Percentiles rank a stretch among this genome's conserved stretches.
Conservation (phyloP, 2,797 vertebrate genomes). For the Valencia hispanica region DNA sequence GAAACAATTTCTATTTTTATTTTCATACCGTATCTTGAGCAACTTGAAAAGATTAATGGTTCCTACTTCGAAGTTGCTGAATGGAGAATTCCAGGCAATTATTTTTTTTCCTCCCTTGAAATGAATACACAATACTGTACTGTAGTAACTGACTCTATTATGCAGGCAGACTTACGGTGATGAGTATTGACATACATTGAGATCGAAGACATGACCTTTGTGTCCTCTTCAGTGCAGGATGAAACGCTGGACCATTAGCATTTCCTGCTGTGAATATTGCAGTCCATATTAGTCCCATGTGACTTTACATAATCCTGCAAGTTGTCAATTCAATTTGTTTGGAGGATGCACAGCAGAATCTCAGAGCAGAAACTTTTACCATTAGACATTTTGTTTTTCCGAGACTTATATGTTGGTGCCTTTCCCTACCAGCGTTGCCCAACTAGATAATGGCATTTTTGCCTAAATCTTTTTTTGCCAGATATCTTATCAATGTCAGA, state of each 20-base stretch:
- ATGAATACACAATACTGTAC: slow-evolving; percentile 39
- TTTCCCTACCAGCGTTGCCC: neutral
- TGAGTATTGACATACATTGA: slow-evolving; percentile 49
- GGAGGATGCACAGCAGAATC: neutral
- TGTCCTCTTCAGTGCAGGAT: slow-evolving; percentile 37
- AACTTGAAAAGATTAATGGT: slow-evolving; percentile 20
- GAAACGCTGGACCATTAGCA: slow-evolving; percentile 41
- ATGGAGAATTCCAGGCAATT: slow-evolving; percentile 36
- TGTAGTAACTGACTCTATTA: slow-evolving; percentile 39
- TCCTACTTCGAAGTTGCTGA: slow-evolving; percentile 33
- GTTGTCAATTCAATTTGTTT: slow-evolving; percentile 3
- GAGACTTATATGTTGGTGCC: neutral
- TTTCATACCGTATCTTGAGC: slow-evolving; percentile 32
- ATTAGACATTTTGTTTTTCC: neutral
- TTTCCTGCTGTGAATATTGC: slow-evolving; percentile 23
- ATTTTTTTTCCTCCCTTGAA: slow-evolving; percentile 48
- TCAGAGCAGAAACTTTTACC: neutral
- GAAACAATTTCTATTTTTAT: slow-evolving; percentile 1
- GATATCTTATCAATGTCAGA: neutral
- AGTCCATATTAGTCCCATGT: slow-evolving; percentile 25
- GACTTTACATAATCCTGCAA: neutral
- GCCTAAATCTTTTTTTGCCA: neutral
- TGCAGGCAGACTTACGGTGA: slow-evolving; percentile 30
- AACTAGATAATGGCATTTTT: neutral
- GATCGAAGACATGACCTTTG: slow-evolving; percentile 60